A percentile compares a stretch with the other conserved stretches of the same genome.
These are phyloP conservation scores for Maccullochella peelii DNA, from an alignment of 2,113 vertebrate species.

Conservation along the genomic window DNA sequence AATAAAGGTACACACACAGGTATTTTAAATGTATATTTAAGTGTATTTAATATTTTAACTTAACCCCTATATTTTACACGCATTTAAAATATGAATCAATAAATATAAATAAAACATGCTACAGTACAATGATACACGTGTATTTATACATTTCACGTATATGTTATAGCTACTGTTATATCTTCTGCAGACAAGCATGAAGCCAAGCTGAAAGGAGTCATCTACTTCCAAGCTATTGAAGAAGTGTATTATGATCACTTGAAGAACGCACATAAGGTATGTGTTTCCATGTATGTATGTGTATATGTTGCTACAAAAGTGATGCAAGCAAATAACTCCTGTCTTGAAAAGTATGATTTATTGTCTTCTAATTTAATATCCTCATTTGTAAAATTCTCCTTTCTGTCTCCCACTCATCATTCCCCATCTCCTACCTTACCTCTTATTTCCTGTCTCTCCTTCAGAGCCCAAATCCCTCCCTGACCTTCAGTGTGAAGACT, in stretches of 20 bases:
- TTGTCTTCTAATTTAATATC: neutral
- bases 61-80: neutral
- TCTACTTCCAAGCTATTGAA: constrained; percentile 99
- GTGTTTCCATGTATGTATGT: neutral
- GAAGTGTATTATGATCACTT: constrained; percentile 98
- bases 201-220: constrained; percentile 97
- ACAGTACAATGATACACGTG: neutral
- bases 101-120: neutral
- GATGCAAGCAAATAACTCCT: neutral
- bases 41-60: neutral
- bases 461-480: constrained; percentile 94
- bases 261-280: constrained; percentile 97
- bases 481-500: constrained; percentile 98
- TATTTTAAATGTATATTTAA: neutral
- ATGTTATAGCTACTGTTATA: neutral
- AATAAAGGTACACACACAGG: neutral
- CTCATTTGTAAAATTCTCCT: neutral
- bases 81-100: neutral
- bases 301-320: neutral
- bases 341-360: neutral
- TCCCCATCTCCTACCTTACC: neutral
- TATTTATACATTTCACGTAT: constrained; percentile 2
- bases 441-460: constrained; percentile 8
- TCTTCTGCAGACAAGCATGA: constrained; percentile 93
- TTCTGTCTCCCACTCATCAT: neutral